These are phyloP conservation scores for Apis dorsata DNA, from an alignment of 1,140 invertebrate genomes.

Conservation along the genomic window DNA sequence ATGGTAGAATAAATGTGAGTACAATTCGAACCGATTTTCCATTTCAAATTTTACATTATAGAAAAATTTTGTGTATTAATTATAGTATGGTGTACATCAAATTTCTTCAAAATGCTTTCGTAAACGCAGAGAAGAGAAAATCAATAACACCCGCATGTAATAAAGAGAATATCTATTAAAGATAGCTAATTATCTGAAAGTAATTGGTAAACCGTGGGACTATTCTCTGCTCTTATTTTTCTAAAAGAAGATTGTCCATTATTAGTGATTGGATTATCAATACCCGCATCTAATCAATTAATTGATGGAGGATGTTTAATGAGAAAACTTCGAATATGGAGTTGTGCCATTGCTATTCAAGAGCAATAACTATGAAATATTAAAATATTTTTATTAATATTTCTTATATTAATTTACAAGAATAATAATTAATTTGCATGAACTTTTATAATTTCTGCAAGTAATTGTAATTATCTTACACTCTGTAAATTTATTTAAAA, in stretches of 20 bases:
- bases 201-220: background rate
- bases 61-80: background rate
- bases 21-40: background rate
- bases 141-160: background rate
- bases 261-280: background rate
- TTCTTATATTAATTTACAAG: no score
- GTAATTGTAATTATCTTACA: background rate
- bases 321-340: no score
- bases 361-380: no score
- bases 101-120: background rate
- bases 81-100: background rate
- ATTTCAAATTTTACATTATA: background rate
- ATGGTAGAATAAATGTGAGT: background rate
- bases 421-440: no score
- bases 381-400: no score
- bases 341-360: no score
- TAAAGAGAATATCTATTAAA: background rate
- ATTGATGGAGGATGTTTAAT: no score
- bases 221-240: background rate
- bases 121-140: background rate
- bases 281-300: background rate
- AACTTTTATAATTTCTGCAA: background rate
- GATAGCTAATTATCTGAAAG: background rate
- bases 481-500: background rate
- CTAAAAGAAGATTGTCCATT: background rate